phyloP scores from a whole-genome alignment of 1,140 invertebrate genomes.

The Orussus abietinus region DNA sequence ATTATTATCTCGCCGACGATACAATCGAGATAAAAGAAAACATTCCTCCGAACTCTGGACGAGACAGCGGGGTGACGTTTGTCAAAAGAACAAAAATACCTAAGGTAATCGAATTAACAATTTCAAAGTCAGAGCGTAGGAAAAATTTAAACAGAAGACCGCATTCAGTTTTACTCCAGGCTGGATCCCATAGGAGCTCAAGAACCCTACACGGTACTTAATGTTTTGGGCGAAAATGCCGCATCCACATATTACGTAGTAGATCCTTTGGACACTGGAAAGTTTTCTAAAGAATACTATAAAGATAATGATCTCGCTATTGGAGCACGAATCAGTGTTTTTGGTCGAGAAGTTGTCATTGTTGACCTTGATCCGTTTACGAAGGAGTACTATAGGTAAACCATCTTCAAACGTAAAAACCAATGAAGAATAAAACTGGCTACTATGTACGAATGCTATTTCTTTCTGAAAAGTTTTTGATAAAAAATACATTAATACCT shows the following conservation, averaged over 20 bases:
- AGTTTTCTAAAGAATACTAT: slow-evolving; percentile 59
- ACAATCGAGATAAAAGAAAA: slow-evolving; percentile 85
- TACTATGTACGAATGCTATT: too few species aligned
- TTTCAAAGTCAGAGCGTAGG: slow-evolving; percentile 2
- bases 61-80: slow-evolving; percentile 67
- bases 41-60: slow-evolving; percentile 64
- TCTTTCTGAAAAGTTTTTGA: too few species aligned
- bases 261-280: slow-evolving; percentile 58
- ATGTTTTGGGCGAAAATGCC: slow-evolving; percentile 63
- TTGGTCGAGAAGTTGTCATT: slow-evolving; percentile 74
- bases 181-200: slow-evolving; percentile 60
- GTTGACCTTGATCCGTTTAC: slow-evolving; percentile 85
- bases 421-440: too few species aligned
- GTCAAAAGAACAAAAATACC: slow-evolving; percentile 74
- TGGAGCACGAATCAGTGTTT: slow-evolving; percentile 74
- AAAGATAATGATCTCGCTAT: slow-evolving; percentile 73
- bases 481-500: too few species aligned
- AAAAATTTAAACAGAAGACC: slow-evolving; percentile 4
- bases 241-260: slow-evolving; percentile 59
- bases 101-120: slow-evolving; percentile 54
- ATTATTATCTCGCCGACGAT: slow-evolving; percentile 84
- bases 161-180: slow-evolving; percentile 40
- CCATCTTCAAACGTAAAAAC: too few species aligned
- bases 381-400: slow-evolving; percentile 77
- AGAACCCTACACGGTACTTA: slow-evolving; percentile 63